These are phyloP conservation scores for Diphyllodes magnificus DNA, from an alignment of 2,113 vertebrate genomes.

Conservation along the genomic window DNA sequence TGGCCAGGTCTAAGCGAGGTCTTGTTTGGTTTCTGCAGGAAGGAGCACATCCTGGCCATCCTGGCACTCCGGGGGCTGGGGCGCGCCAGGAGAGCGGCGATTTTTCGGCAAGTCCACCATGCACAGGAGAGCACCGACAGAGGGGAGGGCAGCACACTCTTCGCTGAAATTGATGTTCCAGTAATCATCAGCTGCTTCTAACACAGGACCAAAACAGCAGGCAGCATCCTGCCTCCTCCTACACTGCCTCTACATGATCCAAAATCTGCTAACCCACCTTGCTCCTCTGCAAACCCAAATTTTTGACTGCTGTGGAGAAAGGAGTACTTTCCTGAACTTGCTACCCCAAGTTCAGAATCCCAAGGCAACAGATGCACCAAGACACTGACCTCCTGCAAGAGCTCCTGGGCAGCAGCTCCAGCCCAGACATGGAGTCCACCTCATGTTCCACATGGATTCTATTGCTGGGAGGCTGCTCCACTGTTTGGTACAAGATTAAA, in stretches of 20 bases:
- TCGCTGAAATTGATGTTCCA: not conserved
- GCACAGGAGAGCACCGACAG: accelerated
- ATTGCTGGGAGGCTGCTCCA: not conserved
- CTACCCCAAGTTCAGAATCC: not conserved
- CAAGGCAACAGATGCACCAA: not conserved
- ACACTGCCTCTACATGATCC: accelerated
- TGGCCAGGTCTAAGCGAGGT: accelerated
- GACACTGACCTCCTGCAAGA: not conserved
- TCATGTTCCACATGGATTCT: not conserved
- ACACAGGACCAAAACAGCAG: not conserved
- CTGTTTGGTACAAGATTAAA: not conserved
- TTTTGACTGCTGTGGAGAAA: not conserved
- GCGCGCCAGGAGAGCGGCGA: not conserved
- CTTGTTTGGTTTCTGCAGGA: constrained; percentile 28
- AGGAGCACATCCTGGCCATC: constrained; percentile 34
- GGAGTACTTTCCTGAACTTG: not conserved
- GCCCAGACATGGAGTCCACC: accelerated
- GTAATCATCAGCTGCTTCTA: constrained; percentile 16
- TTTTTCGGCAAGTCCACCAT: not conserved
- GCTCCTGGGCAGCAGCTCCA: not conserved
- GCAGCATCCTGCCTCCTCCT: not conserved
- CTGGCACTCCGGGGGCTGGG: not conserved
- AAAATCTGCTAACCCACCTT: not conserved
- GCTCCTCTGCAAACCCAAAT: not conserved
- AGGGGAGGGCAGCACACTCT: not conserved